Base-by-base conservation (phyloP, 1,140 invertebrate species). In the Rhopalosiphum padi region DNA sequence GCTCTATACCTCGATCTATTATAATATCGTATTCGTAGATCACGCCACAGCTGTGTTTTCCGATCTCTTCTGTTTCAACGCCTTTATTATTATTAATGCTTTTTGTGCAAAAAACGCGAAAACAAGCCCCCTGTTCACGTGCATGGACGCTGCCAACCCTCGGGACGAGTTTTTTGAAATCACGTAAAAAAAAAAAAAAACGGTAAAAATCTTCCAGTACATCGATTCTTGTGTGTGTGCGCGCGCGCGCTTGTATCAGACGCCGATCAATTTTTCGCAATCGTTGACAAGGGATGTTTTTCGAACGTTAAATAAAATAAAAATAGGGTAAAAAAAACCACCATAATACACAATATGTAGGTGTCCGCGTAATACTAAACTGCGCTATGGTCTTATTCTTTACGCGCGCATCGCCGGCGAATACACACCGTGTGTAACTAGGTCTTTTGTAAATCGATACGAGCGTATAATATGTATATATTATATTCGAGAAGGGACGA, bases 151-250 rank as follows among this genome's bases (percentile, higher is more conserved):
- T 11, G 25, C 8, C 43, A 35, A 90, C 89, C 88, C 89, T 46
- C 89, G 41, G 1, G 15, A 22, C 21, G 15, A 4, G 37, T 90
- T 68, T 90, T 60, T n/a, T 5, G n/a, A 25, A 82, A 91, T 77
- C 46, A 1, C 90, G 60, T 48, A 46, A 77, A 77, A 90, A 77
- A 90, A 68, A 77, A 91, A 82, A 91, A 48, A 91, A 91, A 82
- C 90, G 90, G 90, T 91, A 91, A 91, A 91, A 91, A 91, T 83
- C 90, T 91, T 91, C 90, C 90, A 15, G 60, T 91, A 91, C 90
- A 91, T 91, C 43, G 90, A 83, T 83, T 91, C 90, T 91, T 48
- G 30, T 91, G 90, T 91, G n/a, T 51, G 22, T n/a, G 43, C 55
- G 43, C 35, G 43, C 35, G 88, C 23, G 4, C 37, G 25, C 37